These are phyloP conservation scores for Seira musarum DNA, from an alignment of 2,888 invertebrate species.

Conservation along the genomic window DNA sequence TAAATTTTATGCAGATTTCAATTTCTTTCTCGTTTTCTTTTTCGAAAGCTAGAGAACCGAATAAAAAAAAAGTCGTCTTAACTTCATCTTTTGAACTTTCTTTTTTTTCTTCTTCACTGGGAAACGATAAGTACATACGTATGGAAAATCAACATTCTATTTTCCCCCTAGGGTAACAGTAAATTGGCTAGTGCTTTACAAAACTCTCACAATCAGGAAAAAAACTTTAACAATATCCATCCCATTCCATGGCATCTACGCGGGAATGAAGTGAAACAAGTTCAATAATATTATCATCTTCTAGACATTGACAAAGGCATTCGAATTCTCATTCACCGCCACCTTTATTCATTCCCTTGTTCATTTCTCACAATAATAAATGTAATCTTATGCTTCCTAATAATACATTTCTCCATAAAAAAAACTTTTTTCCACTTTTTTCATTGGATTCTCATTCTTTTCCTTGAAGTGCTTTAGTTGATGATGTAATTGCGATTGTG, in stretches of 20 bases:
- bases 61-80: slow-evolving; percentile 1
- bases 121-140: background rate
- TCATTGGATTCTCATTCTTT: too few relatives aligned
- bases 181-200: background rate
- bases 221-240: slow-evolving; percentile 53
- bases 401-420: background rate
- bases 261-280: slow-evolving; percentile 52
- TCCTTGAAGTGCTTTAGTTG: too few relatives aligned
- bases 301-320: slow-evolving; percentile 52
- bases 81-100: slow-evolving; percentile 20
- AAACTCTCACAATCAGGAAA: slow-evolving; percentile 3
- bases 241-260: too few relatives aligned
- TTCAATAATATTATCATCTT: slow-evolving; percentile 53
- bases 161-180: slow-evolving; percentile 19
- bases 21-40: slow-evolving; percentile 66
- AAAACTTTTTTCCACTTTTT: too few relatives aligned
- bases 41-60: background rate
- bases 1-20: slow-evolving; percentile 71
- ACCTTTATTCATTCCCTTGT: slow-evolving; percentile 50
- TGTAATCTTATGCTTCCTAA: slow-evolving; percentile 43
- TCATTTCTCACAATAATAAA: slow-evolving; percentile 56
- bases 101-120: slow-evolving; percentile 18
- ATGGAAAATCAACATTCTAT: slow-evolving; percentile 16
- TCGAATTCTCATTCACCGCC: slow-evolving; percentile 23
- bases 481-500: slow-evolving; percentile 57